These are phyloP conservation scores for Biston betularia DNA, from an alignment of 2,888 invertebrate species.

Conservation along the genomic window DNA sequence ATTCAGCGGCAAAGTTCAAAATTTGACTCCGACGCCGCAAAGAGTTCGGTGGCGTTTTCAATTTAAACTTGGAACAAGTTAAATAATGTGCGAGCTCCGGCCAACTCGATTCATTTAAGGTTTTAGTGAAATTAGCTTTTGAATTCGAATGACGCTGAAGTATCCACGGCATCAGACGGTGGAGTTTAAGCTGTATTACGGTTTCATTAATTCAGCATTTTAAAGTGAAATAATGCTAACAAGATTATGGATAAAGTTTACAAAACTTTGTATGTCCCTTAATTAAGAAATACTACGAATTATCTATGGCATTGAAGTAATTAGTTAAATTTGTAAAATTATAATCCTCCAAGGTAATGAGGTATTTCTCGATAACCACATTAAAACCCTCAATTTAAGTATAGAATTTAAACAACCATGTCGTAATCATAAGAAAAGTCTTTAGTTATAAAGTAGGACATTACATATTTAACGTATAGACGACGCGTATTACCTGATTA, in stretches of 20 bases:
- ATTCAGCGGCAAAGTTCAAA: conserved; percentile 86
- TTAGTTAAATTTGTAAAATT: conserved; percentile 9
- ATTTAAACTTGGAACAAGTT: conserved; percentile 85
- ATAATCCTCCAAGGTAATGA: neutral
- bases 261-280: conserved; percentile 33
- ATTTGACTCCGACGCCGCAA: conserved; percentile 82
- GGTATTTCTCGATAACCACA: neutral
- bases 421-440: neutral
- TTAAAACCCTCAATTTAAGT: no score
- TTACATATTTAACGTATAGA: no score
- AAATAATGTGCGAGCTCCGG: conserved; percentile 84
- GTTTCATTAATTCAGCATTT: conserved; percentile 63
- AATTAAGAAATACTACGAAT: conserved; percentile 26
- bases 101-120: conserved; percentile 85
- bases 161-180: conserved; percentile 67
- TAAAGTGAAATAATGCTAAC: conserved; percentile 48
- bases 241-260: conserved; percentile 40
- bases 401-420: neutral
- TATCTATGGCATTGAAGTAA: conserved; percentile 14
- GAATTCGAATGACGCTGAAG: conserved; percentile 80
- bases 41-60: conserved; percentile 85
- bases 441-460: neutral
- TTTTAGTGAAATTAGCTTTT: conserved; percentile 85
- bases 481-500: no score
- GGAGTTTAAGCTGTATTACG: conserved; percentile 60